Evolutionary conservation across 2,113 vertebrate species (phyloP), one percentile per base, ranked within the genome.

Genomic region (Meriones unguiculatus): DNA sequence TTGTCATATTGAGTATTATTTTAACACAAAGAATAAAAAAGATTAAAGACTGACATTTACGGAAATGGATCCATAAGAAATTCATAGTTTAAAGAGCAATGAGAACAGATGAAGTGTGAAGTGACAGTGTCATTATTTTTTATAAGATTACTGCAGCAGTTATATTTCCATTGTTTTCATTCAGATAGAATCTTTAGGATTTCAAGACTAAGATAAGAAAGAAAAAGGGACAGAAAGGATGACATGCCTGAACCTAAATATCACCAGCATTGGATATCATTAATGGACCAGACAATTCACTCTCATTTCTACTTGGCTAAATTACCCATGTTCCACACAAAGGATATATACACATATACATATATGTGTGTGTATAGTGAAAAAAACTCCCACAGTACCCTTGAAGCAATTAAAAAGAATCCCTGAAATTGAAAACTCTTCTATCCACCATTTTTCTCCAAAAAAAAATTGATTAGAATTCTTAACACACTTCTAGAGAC

Each of bases 51-150:
- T 77, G 80, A 91, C 93, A 98, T 97, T 97, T 96, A 93, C 89
- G 89, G 76, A 97, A 98, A 96, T 94, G 87, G 97, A 97, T 72
- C 75, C 87, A 69, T 93, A 93, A 95, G 81, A 95, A 94, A 80
- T 96, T 96, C 84, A 96, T 97, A 96, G 94, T 95, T 95, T 94
- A 98, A 96, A 97, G 64, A 97, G 89, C 91, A 95, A 38, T 32
- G 38, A 54, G 86, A 98, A 93, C 64, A 97, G 77, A 96, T 94
- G 94, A 97, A 95, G 80, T 72, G 35, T 95, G 93, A 97, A 97
- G 59, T 76, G 90, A 96, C 90, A 95, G 81, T 46, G 50, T 82
- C 82, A 91, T 94, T 91, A 93, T 96, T 96, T 93, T 87, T 94
- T 92, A 96, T 95, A 92, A 86, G 88, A 91, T 95, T 70, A 87